These are phyloP conservation scores for Echinarachnius parma DNA, from an alignment of 53 echinoderm and acorn worm genomes.

Conservation along the genomic window DNA sequence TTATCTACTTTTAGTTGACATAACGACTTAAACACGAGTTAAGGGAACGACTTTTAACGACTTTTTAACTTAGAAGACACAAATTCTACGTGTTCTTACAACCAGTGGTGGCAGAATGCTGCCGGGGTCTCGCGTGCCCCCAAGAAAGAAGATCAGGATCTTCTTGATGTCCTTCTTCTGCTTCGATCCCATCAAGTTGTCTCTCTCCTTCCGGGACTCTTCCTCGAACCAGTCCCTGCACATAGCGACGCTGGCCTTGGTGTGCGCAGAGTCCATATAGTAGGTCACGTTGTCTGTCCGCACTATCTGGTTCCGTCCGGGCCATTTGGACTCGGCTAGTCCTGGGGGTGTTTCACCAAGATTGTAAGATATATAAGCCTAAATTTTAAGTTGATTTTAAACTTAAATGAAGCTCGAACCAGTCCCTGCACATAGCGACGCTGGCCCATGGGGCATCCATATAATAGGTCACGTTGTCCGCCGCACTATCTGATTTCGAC, in stretches of 20 bases:
- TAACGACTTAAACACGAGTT: too few relatives aligned
- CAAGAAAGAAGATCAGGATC: slow-evolving; percentile 17
- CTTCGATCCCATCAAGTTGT: background rate
- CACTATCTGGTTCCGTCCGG: slow-evolving; percentile 54
- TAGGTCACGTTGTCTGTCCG: slow-evolving; percentile 42
- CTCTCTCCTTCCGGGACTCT: background rate
- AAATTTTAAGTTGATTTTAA: too few relatives aligned
- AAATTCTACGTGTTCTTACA: too few relatives aligned
- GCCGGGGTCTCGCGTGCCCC: slow-evolving; percentile 1
- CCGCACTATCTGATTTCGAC: too few relatives aligned
- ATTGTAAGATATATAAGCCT: too few relatives aligned
- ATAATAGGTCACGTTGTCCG: too few relatives aligned
- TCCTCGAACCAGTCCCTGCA: slow-evolving; percentile 61
- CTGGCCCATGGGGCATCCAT: too few relatives aligned
- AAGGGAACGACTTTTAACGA: too few relatives aligned
- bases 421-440: too few relatives aligned
- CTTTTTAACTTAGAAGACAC: too few relatives aligned
- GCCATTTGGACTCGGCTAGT: slow-evolving; percentile 48
- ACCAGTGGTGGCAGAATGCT: background rate
- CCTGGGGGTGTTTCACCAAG: background rate
- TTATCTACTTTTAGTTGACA: too few relatives aligned
- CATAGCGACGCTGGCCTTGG: slow-evolving; percentile 23
- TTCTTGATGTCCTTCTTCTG: slow-evolving; percentile 18
- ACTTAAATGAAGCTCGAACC: too few relatives aligned
- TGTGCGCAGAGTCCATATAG: slow-evolving; percentile 58